Conservation (phyloP, 2,113 vertebrate species). For the Ageneiosus marmoratus region DNA sequence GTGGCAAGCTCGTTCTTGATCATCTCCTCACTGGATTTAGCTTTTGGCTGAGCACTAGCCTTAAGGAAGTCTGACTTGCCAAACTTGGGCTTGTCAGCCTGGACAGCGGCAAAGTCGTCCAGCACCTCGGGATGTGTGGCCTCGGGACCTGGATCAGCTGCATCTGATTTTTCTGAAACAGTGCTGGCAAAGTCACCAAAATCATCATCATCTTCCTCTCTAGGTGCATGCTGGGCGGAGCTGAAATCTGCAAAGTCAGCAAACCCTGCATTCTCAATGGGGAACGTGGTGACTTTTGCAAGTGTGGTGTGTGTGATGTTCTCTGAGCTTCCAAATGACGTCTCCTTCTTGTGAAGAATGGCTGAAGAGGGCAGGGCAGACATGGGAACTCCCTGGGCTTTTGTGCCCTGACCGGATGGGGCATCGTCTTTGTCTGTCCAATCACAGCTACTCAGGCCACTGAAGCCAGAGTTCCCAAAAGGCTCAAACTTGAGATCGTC, state of each 20-base stretch:
- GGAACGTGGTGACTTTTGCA: conserved; percentile 78
- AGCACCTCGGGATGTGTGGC: conserved; percentile 67
- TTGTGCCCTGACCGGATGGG: conserved; percentile 70
- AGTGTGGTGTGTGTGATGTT: conserved; percentile 79
- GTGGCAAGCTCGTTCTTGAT: conserved; percentile 95
- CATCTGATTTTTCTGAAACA: conserved; percentile 67
- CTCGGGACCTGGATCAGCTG: conserved; percentile 48
- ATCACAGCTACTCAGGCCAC: conserved; percentile 82
- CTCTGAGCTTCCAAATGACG: conserved; percentile 84
- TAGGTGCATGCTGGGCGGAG: conserved; percentile 26
- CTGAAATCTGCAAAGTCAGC: conserved; percentile 78
- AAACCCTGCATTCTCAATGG: conserved; percentile 73
- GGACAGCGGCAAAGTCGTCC: conserved; percentile 91
- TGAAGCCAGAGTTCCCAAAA: conserved; percentile 81
- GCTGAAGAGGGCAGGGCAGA: conserved; percentile 65
- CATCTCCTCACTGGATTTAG: conserved; percentile 99
- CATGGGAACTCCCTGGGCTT: conserved; percentile 64
- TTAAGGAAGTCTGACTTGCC: conserved; percentile 97
- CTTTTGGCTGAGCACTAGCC: conserved; percentile 88
- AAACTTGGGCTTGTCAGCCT: conserved; percentile 94
- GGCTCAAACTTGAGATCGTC: conserved; percentile 90
- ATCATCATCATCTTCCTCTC: conserved; percentile 66
- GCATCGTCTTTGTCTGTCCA: conserved; percentile 87
- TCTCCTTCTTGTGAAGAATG: conserved; percentile 80
- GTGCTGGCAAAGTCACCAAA: conserved; percentile 84